phyloP scores from a whole-genome alignment of 2,888 invertebrate species.

The Oscheius sp. region DNA sequence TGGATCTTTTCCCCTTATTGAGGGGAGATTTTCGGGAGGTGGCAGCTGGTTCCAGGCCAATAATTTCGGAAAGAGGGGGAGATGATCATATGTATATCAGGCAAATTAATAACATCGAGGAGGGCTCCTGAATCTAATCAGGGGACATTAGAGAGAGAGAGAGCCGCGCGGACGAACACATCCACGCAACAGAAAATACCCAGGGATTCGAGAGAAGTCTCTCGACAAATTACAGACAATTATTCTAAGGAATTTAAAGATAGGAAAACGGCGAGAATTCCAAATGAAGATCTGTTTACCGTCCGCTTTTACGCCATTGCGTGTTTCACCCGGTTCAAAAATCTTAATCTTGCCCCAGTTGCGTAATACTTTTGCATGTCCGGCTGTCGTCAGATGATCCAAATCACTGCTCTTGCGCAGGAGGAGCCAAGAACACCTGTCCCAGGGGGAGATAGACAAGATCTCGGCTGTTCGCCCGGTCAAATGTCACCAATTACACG shows the following conservation, averaged over 20 bases:
- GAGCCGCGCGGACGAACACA: not conserved
- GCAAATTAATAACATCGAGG: slow-evolving; percentile 26
- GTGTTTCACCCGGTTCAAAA: too few species aligned
- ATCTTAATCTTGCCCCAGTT: not conserved
- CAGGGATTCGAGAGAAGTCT: not conserved
- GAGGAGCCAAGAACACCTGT: slow-evolving; percentile 1
- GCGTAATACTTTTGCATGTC: not conserved
- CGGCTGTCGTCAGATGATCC: not conserved
- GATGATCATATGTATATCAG: slow-evolving; percentile 33
- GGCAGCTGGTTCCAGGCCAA: too few species aligned
- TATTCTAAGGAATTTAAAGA: too few species aligned
- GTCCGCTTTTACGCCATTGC: too few species aligned
- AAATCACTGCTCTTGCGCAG: slow-evolving; percentile 2
- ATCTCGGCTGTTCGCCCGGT: not conserved
- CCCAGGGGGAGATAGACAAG: not conserved
- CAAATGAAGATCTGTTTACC: too few species aligned
- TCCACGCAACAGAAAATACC: not conserved
- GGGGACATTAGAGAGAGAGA: slow-evolving; percentile 11
- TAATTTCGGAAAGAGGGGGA: not conserved
- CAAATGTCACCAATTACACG: too few species aligned
- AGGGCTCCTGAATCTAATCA: slow-evolving; percentile 28
- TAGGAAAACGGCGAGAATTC: too few species aligned
- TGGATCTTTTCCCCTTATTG: not conserved
- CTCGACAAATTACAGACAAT: not conserved
- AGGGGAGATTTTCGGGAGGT: slow-evolving; percentile 1